Evolutionary conservation across 2,797 vertebrate species (phyloP).

Genomic region (Orientallactaga sibirica): DNA sequence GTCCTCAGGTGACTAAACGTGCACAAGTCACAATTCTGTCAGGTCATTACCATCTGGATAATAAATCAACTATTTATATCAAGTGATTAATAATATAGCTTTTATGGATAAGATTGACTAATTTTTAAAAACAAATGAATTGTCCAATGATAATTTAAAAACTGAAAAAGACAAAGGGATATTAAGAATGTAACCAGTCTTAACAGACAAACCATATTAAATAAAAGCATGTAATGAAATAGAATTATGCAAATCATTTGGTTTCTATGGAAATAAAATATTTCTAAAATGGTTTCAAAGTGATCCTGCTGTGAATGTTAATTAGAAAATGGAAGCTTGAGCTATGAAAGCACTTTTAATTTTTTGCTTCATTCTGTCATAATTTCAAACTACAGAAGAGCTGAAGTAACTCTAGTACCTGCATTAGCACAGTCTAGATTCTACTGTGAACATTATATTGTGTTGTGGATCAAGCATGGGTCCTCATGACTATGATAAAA

Average conservation of each 20-base stretch:
- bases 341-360: constrained; percentile 45
- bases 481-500: not conserved
- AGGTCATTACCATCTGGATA: constrained; percentile 14
- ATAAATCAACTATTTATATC: constrained; percentile 31
- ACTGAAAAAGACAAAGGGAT: constrained; percentile 59
- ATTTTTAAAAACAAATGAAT: constrained; percentile 48
- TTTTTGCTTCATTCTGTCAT: constrained; percentile 37
- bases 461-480: not conserved
- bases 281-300: constrained; percentile 65
- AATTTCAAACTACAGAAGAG: constrained; percentile 18
- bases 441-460: not conserved
- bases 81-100: not conserved
- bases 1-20: not conserved
- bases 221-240: constrained; percentile 59
- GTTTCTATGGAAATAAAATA: constrained; percentile 77
- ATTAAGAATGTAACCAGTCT: constrained; percentile 52
- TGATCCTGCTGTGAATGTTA: constrained; percentile 56
- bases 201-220: constrained; percentile 56
- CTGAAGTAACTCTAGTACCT: not conserved
- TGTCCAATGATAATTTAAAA: constrained; percentile 57
- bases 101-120: constrained; percentile 38
- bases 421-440: not conserved
- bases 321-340: constrained; percentile 50
- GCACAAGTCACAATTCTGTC: not conserved
- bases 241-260: constrained; percentile 65